Conservation (phyloP, 2,888 invertebrate species). For the Camponotus fellah region DNA sequence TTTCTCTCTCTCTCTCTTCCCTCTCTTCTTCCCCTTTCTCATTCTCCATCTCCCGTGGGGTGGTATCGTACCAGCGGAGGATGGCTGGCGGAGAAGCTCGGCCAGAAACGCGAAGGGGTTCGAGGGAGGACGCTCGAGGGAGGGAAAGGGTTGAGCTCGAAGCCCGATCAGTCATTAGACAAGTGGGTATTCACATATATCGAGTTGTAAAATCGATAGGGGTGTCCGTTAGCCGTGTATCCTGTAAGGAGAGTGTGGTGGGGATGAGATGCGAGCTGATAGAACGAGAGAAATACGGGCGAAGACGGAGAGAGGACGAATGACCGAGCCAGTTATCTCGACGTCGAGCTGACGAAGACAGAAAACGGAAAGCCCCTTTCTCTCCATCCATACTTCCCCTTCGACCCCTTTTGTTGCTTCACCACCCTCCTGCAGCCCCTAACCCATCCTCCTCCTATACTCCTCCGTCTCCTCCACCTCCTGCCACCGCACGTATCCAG, state of each 20-base stretch:
- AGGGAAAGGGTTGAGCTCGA: slow-evolving; percentile 84
- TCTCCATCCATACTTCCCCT: slow-evolving; percentile 81
- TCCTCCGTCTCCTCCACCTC: slow-evolving; percentile 76
- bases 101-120: slow-evolving; percentile 64
- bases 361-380: slow-evolving; percentile 71
- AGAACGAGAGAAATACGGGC: slow-evolving; percentile 59
- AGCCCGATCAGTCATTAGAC: slow-evolving; percentile 86
- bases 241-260: slow-evolving; percentile 83
- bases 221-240: slow-evolving; percentile 86
- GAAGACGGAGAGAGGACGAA: slow-evolving; percentile 62
- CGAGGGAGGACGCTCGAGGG: slow-evolving; percentile 67
- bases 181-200: slow-evolving; percentile 86
- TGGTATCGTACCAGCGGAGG: slow-evolving; percentile 65
- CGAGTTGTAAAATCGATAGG: slow-evolving; percentile 86
- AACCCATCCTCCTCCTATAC: slow-evolving; percentile 71
- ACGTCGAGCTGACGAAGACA: slow-evolving; percentile 66
- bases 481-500: slow-evolving; percentile 85
- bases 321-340: slow-evolving; percentile 67
- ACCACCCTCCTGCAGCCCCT: slow-evolving; percentile 75
- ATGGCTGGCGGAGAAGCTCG: slow-evolving; percentile 75
- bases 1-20: slow-evolving; percentile 21
- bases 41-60: slow-evolving; percentile 54
- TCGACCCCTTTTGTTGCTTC: slow-evolving; percentile 85
- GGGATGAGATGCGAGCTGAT: slow-evolving; percentile 83
- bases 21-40: slow-evolving; percentile 49